Base-by-base conservation (phyloP, 2,797 vertebrate genomes). In the Moxostoma hubbsi region DNA sequence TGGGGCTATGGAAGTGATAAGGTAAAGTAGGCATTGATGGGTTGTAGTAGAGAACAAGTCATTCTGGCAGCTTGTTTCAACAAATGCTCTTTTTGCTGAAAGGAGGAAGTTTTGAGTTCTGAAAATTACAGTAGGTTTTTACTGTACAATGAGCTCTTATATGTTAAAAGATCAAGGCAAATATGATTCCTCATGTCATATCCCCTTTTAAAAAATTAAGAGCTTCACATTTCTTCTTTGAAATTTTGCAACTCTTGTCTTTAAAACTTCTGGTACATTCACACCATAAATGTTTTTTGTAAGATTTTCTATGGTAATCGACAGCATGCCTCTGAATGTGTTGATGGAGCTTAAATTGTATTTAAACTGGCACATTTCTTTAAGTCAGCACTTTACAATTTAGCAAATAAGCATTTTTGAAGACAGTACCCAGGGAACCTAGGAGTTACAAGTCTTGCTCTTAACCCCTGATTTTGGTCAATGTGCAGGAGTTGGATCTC, bases 321-420 rank as follows among this genome's bases (percentile, higher is more conserved):
- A 13, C 65, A 51, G 11, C 3, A 67, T 67, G 64, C 1, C 16
- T 15, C 8, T 5, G 12, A 64, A 15, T 9, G 18, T 67, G 63
- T 9, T 36, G 43, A 36, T 36, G 36, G 36, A 36, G 36, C 36
- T 54, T 54, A 54, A 54, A 13, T 67, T 67, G 49, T 7, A 18
- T 66, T 50, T 18, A 18, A 50, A 7, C n/a, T 57, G 24, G 36
- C 36, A 36, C 36, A 36, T 36, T 36, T 36, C 36, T 36, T 36
- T 36, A 36, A 36, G 36, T 4, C 36, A 36, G 36, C 36, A 36
- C 36, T 36, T 36, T 36, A 36, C 36, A 36, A 5, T 58, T 72
- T 18, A 71, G 53, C 53, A 71, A n/a, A 71, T 12, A 58, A 58
- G 49, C 9, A 74, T 63, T 74, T 43, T 24, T 64, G 10, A 73